Percentiles rank a stretch among this genome's conserved stretches.
Evolutionary conservation across 1,140 invertebrate genomes (phyloP).

Genomic region (Philopotamus ludificatus): DNA sequence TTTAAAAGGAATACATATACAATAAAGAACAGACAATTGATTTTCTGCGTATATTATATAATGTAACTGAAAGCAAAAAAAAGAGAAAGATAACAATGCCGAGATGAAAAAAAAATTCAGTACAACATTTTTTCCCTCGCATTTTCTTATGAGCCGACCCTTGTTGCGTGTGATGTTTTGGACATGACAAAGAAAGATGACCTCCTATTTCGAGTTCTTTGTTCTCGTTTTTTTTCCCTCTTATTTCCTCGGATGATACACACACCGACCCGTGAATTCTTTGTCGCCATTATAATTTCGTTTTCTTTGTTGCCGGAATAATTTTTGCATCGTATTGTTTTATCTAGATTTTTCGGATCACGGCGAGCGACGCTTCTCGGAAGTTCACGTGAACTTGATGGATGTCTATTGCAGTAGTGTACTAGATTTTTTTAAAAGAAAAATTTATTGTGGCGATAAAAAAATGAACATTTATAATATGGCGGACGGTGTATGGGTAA

Average conservation of each 20-base stretch:
- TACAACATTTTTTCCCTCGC: slow-evolving; percentile 5
- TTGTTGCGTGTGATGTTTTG: slow-evolving; percentile 36
- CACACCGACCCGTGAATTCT: slow-evolving; percentile 24
- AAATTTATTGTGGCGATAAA: slow-evolving; percentile 23
- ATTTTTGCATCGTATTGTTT: background rate
- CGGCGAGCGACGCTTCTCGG: background rate
- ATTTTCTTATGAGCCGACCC: slow-evolving; percentile 20
- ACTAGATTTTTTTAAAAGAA: slow-evolving; percentile 9
- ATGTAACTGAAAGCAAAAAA: background rate
- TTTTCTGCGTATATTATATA: background rate
- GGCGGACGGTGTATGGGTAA: slow-evolving; percentile 12
- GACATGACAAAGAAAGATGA: slow-evolving; percentile 38
- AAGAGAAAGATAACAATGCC: background rate
- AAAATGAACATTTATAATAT: slow-evolving; percentile 28
- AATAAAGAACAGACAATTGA: background rate
- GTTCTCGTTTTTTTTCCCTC: slow-evolving; percentile 24
- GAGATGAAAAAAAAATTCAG: slow-evolving; percentile 2
- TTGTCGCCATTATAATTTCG: slow-evolving; percentile 23
- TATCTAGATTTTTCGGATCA: background rate
- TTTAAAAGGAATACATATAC: background rate
- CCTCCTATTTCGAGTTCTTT: slow-evolving; percentile 30
- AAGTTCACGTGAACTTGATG: background rate
- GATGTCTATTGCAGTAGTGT: background rate
- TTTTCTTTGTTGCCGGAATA: slow-evolving; percentile 8
- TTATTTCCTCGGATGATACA: slow-evolving; percentile 15